These are phyloP conservation scores for Octodonta nipae DNA, from an alignment of 2,888 invertebrate species.

Conservation along the genomic window DNA sequence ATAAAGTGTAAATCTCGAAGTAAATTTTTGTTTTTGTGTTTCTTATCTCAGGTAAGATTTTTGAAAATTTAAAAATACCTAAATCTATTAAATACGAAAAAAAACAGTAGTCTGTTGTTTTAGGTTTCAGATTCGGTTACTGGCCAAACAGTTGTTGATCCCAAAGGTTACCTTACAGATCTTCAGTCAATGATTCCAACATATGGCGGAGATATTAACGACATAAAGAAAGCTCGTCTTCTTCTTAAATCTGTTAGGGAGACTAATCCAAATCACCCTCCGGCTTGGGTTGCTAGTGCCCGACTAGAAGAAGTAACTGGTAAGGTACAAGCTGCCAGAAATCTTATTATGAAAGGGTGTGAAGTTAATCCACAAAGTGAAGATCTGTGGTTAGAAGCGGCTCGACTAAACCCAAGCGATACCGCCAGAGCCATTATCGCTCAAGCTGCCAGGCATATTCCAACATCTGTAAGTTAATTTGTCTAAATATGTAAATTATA, in stretches of 20 bases:
- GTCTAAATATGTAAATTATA: no score
- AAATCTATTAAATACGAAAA: no score
- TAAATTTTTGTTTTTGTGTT: no score
- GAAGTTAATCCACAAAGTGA: slow-evolving; percentile 93
- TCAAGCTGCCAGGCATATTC: slow-evolving; percentile 88
- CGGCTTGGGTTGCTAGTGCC: slow-evolving; percentile 99
- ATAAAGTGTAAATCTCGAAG: no score
- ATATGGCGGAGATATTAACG: slow-evolving; percentile 94
- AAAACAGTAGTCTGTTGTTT: slow-evolving; percentile 4
- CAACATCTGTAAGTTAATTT: slow-evolving; percentile 56
- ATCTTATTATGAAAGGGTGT: slow-evolving; percentile 97
- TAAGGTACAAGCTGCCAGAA: slow-evolving; percentile 87
- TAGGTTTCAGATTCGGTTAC: slow-evolving; percentile 93
- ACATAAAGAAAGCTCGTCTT: slow-evolving; percentile 91
- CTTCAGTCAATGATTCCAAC: slow-evolving; percentile 98
- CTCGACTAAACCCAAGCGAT: slow-evolving; percentile 81
- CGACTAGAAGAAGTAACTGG: slow-evolving; percentile 95
- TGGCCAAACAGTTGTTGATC: slow-evolving; percentile 98
- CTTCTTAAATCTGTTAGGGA: slow-evolving; percentile 90
- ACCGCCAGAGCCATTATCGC: slow-evolving; percentile 92
- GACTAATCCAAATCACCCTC: slow-evolving; percentile 98
- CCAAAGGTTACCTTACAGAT: slow-evolving; percentile 98
- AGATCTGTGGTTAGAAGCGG: slow-evolving; percentile 96
- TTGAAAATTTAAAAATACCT: no score
- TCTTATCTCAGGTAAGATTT: no score